Evolutionary conservation across 2,113 vertebrate species (phyloP).

Genomic region (Brachirus orientalis): DNA sequence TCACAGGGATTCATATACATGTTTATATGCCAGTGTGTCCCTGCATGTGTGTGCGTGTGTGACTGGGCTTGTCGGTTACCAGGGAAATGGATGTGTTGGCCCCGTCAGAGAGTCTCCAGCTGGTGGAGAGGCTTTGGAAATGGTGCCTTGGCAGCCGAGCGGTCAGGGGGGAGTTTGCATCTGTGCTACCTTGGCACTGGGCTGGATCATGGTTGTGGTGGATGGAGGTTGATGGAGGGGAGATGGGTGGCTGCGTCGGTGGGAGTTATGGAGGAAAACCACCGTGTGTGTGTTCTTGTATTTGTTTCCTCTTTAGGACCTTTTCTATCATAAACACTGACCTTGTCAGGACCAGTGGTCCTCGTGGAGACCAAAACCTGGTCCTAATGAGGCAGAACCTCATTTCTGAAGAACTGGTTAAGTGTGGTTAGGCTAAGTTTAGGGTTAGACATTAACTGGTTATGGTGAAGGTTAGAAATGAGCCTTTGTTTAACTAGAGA

Average conservation of each 20-base stretch:
- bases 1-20: conserved; percentile 58
- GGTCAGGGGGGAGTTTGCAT: conserved; percentile 88
- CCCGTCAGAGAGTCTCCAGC: conserved; percentile 86
- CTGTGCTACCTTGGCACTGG: conserved; percentile 84
- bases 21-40: conserved; percentile 67
- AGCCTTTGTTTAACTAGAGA: too few relatives aligned
- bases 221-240: conserved; percentile 44
- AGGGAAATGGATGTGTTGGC: conserved; percentile 87
- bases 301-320: too few relatives aligned
- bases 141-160: conserved; percentile 81
- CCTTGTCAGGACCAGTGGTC: too few relatives aligned
- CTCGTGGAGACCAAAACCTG: too few relatives aligned
- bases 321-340: too few relatives aligned
- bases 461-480: too few relatives aligned
- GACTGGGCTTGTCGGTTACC: conserved; percentile 78
- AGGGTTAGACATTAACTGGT: too few relatives aligned
- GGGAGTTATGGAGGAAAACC: too few relatives aligned
- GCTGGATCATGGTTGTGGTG: conserved; percentile 62
- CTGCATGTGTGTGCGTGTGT: conserved; percentile 50
- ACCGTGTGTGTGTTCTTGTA: conserved; percentile 17
- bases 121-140: conserved; percentile 85
- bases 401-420: too few relatives aligned
- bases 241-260: conserved; percentile 20
- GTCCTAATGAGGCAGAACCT: too few relatives aligned
- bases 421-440: too few relatives aligned